Percentiles rank a stretch among this genome's conserved stretches.
These are phyloP conservation scores for Ruditapes philippinarum DNA, from an alignment of 1,140 invertebrate species.

Conservation along the genomic window DNA sequence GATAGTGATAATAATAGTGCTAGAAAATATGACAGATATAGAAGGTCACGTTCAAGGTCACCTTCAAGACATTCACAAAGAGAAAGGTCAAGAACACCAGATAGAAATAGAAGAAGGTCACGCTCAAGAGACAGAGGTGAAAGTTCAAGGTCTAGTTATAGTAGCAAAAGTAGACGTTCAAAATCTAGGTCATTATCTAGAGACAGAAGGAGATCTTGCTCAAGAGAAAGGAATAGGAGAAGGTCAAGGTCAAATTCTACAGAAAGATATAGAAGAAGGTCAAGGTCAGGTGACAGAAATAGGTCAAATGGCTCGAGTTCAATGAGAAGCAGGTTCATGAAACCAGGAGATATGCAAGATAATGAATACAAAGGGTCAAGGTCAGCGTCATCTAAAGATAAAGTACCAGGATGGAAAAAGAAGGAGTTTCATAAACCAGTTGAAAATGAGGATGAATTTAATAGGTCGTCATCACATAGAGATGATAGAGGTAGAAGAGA, in stretches of 20 bases:
- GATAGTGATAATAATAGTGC: constrained; percentile 21
- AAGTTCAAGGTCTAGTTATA: constrained; percentile 34
- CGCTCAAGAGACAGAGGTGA: constrained; percentile 46
- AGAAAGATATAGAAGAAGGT: constrained; percentile 48
- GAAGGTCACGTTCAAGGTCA: constrained; percentile 43
- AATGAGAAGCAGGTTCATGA: constrained; percentile 60
- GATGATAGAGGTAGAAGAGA: background rate
- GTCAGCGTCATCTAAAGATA: background rate
- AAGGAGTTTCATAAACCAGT: constrained; percentile 64
- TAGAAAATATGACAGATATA: background rate
- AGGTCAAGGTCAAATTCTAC: constrained; percentile 47
- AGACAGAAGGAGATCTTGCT: constrained; percentile 29
- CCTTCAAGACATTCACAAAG: background rate
- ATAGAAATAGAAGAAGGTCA: constrained; percentile 24
- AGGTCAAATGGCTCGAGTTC: constrained; percentile 3
- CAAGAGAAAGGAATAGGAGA: constrained; percentile 48
- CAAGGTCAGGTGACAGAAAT: constrained; percentile 39
- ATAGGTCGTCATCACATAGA: background rate
- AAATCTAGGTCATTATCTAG: constrained; percentile 20
- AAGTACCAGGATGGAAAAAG: constrained; percentile 59
- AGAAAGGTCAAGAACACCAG: constrained; percentile 14
- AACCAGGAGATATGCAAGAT: constrained; percentile 36
- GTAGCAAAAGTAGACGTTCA: constrained; percentile 2
- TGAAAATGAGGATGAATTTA: background rate
- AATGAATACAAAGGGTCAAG: background rate